Percentiles rank a stretch among this genome's conserved stretches.
These are phyloP conservation scores for Apolygus lucorum DNA, from an alignment of 1,140 invertebrate species.

Conservation along the genomic window DNA sequence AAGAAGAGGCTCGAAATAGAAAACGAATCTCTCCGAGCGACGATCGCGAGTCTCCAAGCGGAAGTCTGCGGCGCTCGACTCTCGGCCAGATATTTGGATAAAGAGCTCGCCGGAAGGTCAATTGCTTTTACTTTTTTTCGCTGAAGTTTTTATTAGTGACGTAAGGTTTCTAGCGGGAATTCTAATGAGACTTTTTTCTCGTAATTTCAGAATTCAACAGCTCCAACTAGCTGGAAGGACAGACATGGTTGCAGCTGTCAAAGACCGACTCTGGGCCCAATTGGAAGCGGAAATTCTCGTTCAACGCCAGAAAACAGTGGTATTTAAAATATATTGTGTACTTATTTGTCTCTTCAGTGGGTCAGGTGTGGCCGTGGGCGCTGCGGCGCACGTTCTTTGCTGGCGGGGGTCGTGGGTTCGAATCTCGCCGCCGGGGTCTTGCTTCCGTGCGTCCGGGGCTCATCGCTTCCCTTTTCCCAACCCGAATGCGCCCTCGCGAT, in stretches of 20 bases:
- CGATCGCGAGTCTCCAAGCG: constrained; percentile 61
- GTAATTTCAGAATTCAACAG: constrained; percentile 69
- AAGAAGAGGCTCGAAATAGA: constrained; percentile 46
- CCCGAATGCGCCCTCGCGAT: no score
- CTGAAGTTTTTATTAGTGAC: neutral
- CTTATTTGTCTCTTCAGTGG: no score
- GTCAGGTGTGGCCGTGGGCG: no score
- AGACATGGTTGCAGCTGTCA: constrained; percentile 62
- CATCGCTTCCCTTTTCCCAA: no score
- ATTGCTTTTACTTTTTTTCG: neutral
- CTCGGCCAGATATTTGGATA: constrained; percentile 77
- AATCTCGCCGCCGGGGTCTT: no score
- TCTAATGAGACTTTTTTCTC: no score
- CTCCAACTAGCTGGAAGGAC: constrained; percentile 62
- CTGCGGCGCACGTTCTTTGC: no score
- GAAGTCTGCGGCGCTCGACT: constrained; percentile 75
- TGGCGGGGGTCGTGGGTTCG: no score
- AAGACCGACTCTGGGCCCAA: constrained; percentile 75
- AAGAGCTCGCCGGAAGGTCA: constrained; percentile 71
- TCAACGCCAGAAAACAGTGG: constrained; percentile 73
- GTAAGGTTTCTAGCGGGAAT: neutral
- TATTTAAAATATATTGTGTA: no score
- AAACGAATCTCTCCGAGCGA: constrained; percentile 58
- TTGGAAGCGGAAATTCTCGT: constrained; percentile 77
- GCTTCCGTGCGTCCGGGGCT: no score